Conservation (phyloP, 1,140 invertebrate genomes). For the Brachionus koreanus region DNA sequence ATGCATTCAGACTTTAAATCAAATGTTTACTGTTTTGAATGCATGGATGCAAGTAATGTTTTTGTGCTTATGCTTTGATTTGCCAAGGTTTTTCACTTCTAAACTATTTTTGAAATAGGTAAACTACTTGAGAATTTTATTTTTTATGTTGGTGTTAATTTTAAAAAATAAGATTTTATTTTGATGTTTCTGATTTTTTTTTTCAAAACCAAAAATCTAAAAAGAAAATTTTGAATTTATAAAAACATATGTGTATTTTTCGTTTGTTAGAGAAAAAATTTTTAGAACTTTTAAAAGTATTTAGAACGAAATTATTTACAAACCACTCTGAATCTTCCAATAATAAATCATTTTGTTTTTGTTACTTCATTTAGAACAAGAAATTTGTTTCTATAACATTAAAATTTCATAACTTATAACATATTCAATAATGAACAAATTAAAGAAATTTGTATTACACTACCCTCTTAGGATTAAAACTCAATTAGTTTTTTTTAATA, state of each 20-base stretch:
- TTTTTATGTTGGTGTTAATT: conserved; percentile 6
- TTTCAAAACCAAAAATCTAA: neutral
- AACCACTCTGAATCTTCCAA: neutral
- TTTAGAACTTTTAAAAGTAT: neutral
- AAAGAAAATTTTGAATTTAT: neutral
- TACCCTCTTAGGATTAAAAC: too few relatives aligned
- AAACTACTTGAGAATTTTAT: conserved; percentile 30
- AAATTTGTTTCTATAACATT: neutral
- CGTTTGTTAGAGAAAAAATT: neutral
- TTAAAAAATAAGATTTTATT: neutral
- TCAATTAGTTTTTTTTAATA: too few relatives aligned
- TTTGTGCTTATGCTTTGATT: neutral
- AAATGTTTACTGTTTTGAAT: neutral
- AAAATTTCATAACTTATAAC: too few relatives aligned
- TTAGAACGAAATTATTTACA: neutral
- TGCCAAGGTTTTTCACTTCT: neutral
- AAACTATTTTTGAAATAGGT: neutral
- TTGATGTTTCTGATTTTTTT: neutral
- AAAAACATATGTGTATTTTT: neutral
- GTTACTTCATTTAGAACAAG: neutral
- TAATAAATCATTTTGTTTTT: neutral
- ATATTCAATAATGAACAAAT: too few relatives aligned
- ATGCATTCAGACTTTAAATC: neutral
- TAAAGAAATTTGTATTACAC: too few relatives aligned
- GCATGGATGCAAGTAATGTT: neutral